Base-by-base conservation (phyloP, 2,113 vertebrate species). In the Mormyrus iriodes region DNA sequence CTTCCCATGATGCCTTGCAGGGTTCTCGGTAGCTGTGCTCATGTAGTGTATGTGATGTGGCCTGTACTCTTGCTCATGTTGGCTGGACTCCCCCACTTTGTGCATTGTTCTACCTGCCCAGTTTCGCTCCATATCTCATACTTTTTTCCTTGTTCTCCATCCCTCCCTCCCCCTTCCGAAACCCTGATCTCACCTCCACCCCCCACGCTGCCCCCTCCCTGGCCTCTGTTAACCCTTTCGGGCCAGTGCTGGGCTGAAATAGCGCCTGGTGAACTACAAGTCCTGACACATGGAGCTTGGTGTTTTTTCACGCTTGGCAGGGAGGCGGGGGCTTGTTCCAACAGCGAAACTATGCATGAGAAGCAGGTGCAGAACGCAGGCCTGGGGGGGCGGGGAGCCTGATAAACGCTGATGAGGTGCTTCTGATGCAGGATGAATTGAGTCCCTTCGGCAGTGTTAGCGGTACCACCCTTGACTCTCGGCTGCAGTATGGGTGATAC, bases 281-380 rank as follows among this genome's bases (percentile, higher is more conserved):
- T 85, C 83, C 83, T n/a, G 24, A 85, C 83, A 85, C 42, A 85
- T 3, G 10, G 13, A 73, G 27, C 65, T 35, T 35, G 13, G 65
- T 3, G 24, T 48, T 85, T 49, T n/a, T 51, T 85, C 83, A 31
- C 12, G 48, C 83, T 85, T 49, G 46, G 17, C 4, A 48, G 44
- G 48, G 21, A 85, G n/a, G 51, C 44, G 15, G 48, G 83, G 83
- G 48, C 83, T 85, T 85, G 83, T 85, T 85, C n/a, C 21, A 85
- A 85, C 83, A 85, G 48, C 13, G 12, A 48, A 85, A 85, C 24
- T 85, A 85, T 85, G 83, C 48, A 85, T 17, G 4, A 17, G 35
- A 69, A 51, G 24, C 10, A 85, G 83, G 5, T 49, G 48, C 83
- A 51, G 46, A 85, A 85, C 4, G 3, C 83, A 85, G 44, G 44